Evolutionary conservation across 2,888 invertebrate species (phyloP).

Genomic region (Lampropteryx suffumata): DNA sequence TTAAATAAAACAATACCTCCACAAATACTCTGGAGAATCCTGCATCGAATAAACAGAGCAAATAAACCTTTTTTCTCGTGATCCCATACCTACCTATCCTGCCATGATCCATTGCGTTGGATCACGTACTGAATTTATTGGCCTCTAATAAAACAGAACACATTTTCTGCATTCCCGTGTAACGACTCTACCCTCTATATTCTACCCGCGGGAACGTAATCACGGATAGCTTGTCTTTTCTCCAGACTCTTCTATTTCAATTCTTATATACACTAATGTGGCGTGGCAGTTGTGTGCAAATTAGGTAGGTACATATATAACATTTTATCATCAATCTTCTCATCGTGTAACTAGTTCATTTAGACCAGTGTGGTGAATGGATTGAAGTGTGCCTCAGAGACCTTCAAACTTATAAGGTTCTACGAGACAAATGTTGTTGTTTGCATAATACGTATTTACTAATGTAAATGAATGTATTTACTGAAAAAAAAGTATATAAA

Average conservation of each 20-base stretch:
- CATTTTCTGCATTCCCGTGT: conserved; percentile 67
- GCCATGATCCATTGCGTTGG: conserved; percentile 51
- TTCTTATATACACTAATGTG: background rate
- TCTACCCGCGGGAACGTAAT: conserved; percentile 37
- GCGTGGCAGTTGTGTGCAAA: too few relatives aligned
- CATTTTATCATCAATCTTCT: too few relatives aligned
- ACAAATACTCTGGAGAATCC: background rate
- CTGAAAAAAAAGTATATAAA: too few relatives aligned
- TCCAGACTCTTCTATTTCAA: background rate
- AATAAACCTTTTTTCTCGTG: conserved; percentile 43
- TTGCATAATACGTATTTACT: too few relatives aligned
- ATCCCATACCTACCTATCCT: conserved; percentile 32
- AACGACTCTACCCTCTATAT: conserved; percentile 33
- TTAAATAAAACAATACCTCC: too few relatives aligned
- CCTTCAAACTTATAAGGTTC: too few relatives aligned
- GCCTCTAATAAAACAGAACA: conserved; percentile 75
- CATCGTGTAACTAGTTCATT: too few relatives aligned
- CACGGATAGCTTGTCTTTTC: conserved; percentile 33
- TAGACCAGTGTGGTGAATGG: too few relatives aligned
- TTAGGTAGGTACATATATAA: too few relatives aligned
- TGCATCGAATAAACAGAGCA: conserved; percentile 3
- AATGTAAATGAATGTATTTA: too few relatives aligned
- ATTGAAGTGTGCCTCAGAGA: too few relatives aligned
- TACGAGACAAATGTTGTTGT: too few relatives aligned
- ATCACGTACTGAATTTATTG: conserved; percentile 76